Conservation (phyloP, 92 coral and sea anemone species). For the Plumapathes pennacea region DNA sequence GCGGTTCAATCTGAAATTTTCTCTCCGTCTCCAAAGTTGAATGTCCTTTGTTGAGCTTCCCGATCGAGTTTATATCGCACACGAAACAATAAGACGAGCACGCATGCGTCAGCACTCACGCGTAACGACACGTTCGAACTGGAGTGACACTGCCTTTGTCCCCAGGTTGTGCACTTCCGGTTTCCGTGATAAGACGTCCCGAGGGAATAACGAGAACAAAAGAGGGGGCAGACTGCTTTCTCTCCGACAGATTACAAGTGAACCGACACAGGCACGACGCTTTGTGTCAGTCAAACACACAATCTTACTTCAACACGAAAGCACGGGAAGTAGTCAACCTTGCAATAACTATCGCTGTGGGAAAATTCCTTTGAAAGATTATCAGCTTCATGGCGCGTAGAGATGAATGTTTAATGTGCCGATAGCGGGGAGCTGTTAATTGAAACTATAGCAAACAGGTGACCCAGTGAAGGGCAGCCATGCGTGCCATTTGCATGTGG, state of each 20-base stretch:
- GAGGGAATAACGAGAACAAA: constrained; percentile 33
- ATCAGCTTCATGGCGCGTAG: constrained; percentile 69
- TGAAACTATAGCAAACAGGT: constrained; percentile 84
- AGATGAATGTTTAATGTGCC: constrained; percentile 78
- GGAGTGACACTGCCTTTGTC: constrained; percentile 59
- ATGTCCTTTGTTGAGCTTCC: constrained; percentile 82
- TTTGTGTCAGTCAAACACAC: too few species aligned
- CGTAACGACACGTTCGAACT: constrained; percentile 61
- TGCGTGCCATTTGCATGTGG: too few species aligned
- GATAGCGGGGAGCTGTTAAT: constrained; percentile 34
- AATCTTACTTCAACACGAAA: too few species aligned
- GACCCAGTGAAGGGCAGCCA: too few species aligned
- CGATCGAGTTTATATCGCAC: constrained; percentile 87
- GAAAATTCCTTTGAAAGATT: constrained; percentile 74
- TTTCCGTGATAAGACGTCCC: constrained; percentile 59
- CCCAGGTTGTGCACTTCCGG: constrained; percentile 86
- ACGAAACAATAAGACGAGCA: constrained; percentile 28
- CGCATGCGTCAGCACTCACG: constrained; percentile 77
- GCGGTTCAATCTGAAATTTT: not conserved
- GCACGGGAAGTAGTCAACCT: constrained; percentile 12
- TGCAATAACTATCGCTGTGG: not conserved
- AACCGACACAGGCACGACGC: too few species aligned
- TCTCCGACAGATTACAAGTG: too few species aligned
- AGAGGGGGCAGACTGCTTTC: too few species aligned
- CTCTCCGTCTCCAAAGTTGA: constrained; percentile 21